Conservation (phyloP, 2,797 vertebrate species). For the Todus mexicanus region DNA sequence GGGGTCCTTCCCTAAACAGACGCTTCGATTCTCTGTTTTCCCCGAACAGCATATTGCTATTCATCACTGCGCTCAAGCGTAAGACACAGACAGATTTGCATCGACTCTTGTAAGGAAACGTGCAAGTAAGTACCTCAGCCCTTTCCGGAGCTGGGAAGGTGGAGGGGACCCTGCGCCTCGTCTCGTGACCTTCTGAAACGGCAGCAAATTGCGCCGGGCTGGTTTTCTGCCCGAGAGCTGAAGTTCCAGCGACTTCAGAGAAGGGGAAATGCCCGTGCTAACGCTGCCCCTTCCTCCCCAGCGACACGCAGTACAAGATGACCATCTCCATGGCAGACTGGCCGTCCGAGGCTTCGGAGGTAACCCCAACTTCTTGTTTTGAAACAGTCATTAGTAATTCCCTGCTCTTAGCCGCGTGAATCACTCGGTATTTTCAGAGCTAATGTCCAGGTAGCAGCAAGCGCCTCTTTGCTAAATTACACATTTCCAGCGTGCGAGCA, state of each 20-base stretch:
- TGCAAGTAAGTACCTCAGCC: slow-evolving; percentile 75
- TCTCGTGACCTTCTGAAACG: neutral
- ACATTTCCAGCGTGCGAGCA: accelerated
- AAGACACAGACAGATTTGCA: slow-evolving; percentile 69
- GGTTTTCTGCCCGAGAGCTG: neutral
- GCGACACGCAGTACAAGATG: slow-evolving; percentile 82
- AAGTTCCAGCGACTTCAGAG: neutral
- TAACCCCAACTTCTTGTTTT: neutral
- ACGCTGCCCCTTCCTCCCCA: neutral
- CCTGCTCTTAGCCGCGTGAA: neutral
- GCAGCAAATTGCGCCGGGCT: neutral
- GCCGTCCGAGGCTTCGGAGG: slow-evolving; percentile 79
- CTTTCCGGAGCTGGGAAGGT: neutral
- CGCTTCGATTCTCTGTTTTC: neutral
- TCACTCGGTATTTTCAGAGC: neutral
- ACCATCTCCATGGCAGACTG: slow-evolving; percentile 84
- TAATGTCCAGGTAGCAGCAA: neutral
- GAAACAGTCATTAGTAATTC: neutral
- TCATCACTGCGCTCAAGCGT: slow-evolving; percentile 61
- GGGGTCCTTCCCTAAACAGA: neutral
- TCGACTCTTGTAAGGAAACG: slow-evolving; percentile 74
- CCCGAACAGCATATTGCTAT: slow-evolving; percentile 72
- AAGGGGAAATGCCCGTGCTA: neutral
- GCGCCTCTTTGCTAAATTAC: neutral
- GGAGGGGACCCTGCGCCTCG: neutral